Evolutionary conservation across 92 coral and sea anemone genomes (phyloP), one percentile per base, ranked within the genome.

Genomic region (Actinostola sp.): DNA sequence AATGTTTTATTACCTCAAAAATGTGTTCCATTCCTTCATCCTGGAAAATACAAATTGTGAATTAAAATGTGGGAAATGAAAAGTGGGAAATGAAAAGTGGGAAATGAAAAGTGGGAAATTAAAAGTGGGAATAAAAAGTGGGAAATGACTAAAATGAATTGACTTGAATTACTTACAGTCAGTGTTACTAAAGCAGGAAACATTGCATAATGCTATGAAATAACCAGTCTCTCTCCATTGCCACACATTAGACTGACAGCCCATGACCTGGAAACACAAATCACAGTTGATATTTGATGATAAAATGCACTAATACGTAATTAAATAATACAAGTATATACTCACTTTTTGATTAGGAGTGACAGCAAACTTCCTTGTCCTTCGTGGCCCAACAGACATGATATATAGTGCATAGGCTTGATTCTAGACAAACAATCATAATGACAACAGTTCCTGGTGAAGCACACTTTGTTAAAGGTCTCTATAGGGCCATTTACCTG

Each of bases 381-480:
- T 60, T 92, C 97, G 28, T 92, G 97, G 7, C 96, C 97, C 61
- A 92, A 52, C 70, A 92, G 61, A 96, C 97, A 92, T 14, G 96
- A 92, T 32, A 92, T 55, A 59, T 92, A 92, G 61, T 92, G 93
- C 88, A 92, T 63, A 1, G 97, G 97, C 65, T 92, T 92, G 67
- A 86, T 77, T 68, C 97, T 92, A 71, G 21, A 45, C 8, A 58
- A n/a, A 20, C 43, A 67, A 33, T n/a, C 6, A 57, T 21, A n/a
- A 26, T 7, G 5, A 8, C 34, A 58, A 32, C 21, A n/a, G n/a
- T n/a, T n/a, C n/a, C n/a, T n/a, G n/a, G n/a, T n/a, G n/a, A n/a
- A n/a, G n/a, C n/a, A n/a, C n/a, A n/a, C n/a, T n/a, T n/a, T n/a
- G n/a, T n/a, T n/a, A n/a, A n/a, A n/a, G n/a, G n/a, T n/a, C n/a